Base-by-base conservation (phyloP, 2,888 invertebrate genomes). In the Andricus quercusramuli region DNA sequence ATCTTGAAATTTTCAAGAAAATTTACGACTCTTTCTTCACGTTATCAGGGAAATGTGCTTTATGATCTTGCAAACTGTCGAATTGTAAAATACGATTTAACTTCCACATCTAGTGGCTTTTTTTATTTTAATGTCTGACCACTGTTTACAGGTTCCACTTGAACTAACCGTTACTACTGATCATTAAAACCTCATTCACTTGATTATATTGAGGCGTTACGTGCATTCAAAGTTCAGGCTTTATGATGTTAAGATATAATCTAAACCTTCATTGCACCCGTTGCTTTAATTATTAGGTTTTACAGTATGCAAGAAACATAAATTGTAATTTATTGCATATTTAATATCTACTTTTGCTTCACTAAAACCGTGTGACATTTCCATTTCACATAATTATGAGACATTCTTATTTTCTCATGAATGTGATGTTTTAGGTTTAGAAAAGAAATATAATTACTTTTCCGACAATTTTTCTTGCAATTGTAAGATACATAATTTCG, bases 161-260 rank as follows among this genome's bases (percentile, higher is more conserved):
- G 74, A 32, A 74, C 47, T 74, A 32, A 11, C 13, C 20, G 47
- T 56, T 56, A 37, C 74, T 56, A 74, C 74, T 56, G 4, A 2
- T 37, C 56, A 32, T 74, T 64, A 29, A 56, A 74, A n/a, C 56
- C 56, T 74, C 56, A 74, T 51, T 74, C 56, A 32, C 32, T 74
- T 15, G 13, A 74, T 32, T 74, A 56, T 20, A 56, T 56, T 56
- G 22, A 74, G 37, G 56, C 74, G 74, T 56, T 74, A 74, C n/a
- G 2, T 56, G 74, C 13, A 51, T 59, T 74, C 59, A 74, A 59
- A 74, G 32, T 51, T 13, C 29, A 37, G 22, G 15, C n/a, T 51
- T 74, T 74, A 74, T 74, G 74, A 74, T 56, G 6, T 56, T 56
- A 59, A 37, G 51, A 70, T 51, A 70, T 56, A 74, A 74, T 74